phyloP scores from a whole-genome alignment of 2,888 invertebrate species.

The Tetropium fuscum region DNA sequence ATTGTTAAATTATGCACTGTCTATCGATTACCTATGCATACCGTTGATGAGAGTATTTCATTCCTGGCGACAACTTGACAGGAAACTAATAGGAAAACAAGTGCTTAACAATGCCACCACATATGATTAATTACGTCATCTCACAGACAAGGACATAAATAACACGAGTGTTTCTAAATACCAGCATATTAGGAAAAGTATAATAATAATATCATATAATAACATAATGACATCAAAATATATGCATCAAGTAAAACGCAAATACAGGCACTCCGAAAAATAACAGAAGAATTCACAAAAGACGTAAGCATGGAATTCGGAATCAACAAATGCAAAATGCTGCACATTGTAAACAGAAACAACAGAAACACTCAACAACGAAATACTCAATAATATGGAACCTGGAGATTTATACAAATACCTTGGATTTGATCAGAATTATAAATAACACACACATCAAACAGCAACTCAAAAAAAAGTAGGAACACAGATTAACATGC shows the following conservation, averaged over 20 bases:
- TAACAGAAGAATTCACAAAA: not conserved
- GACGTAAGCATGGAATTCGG: conserved; percentile 19
- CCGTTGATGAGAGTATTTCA: too few relatives aligned
- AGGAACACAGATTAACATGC: not conserved
- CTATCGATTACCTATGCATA: not conserved
- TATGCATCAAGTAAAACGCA: not conserved
- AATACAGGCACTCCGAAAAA: not conserved
- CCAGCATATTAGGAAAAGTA: too few relatives aligned
- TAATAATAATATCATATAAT: too few relatives aligned
- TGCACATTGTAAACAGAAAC: not conserved
- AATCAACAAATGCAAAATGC: conserved; percentile 1
- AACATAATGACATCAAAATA: not conserved
- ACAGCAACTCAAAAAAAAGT: not conserved
- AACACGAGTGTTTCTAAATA: too few relatives aligned
- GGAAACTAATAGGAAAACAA: too few relatives aligned
- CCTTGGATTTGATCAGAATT: conserved; percentile 2
- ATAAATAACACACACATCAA: conserved; percentile 1
- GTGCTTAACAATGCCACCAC: too few relatives aligned
- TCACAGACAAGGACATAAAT: too few relatives aligned
- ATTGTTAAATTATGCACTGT: not conserved
- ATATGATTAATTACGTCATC: too few relatives aligned
- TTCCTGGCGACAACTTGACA: too few relatives aligned
- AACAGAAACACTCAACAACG: not conserved
- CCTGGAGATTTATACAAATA: conserved; percentile 12
- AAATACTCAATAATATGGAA: not conserved